These are phyloP conservation scores for Eumeta japonica DNA, from an alignment of 1,140 invertebrate genomes.

Conservation along the genomic window DNA sequence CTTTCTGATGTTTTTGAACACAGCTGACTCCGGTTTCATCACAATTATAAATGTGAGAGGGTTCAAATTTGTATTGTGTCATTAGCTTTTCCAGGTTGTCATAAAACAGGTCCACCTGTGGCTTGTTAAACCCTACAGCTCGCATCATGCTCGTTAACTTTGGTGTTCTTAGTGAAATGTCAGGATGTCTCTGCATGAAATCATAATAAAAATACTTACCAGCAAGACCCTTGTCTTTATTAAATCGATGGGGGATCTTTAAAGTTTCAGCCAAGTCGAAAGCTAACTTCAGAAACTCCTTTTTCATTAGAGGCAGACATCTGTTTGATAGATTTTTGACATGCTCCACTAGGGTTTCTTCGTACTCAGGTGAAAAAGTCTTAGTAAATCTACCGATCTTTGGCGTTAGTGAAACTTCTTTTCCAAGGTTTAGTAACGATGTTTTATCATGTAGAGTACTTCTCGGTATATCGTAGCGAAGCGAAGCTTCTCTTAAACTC, in stretches of 20 bases:
- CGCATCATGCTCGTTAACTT: constrained; percentile 36
- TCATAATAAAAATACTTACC: constrained; percentile 27
- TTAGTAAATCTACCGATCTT: constrained; percentile 19
- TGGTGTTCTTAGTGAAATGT: constrained; percentile 20
- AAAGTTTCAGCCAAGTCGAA: constrained; percentile 18
- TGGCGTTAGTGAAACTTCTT: constrained; percentile 20
- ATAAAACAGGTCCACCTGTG: constrained; percentile 33
- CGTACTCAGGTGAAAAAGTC: constrained; percentile 18
- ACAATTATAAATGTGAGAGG: constrained; percentile 37
- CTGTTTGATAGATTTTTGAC: constrained; percentile 21
- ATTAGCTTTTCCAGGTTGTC: constrained; percentile 25
- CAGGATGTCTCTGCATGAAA: constrained; percentile 18
- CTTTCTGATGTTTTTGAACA: constrained; percentile 41
- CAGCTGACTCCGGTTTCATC: constrained; percentile 49
- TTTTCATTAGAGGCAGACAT: constrained; percentile 12
- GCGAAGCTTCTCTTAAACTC: constrained; percentile 21
- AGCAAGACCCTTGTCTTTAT: constrained; percentile 17
- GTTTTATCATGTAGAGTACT: constrained; percentile 24
- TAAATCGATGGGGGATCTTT: constrained; percentile 22
- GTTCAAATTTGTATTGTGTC: constrained; percentile 29
- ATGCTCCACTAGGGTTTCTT: constrained; percentile 16
- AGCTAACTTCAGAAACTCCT: constrained; percentile 20
- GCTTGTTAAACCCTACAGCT: constrained; percentile 26
- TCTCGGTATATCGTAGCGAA: constrained; percentile 22
- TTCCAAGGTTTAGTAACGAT: constrained; percentile 16